phyloP scores from a whole-genome alignment of 2,797 vertebrate genomes.

The Urocyon cinereoargenteus region DNA sequence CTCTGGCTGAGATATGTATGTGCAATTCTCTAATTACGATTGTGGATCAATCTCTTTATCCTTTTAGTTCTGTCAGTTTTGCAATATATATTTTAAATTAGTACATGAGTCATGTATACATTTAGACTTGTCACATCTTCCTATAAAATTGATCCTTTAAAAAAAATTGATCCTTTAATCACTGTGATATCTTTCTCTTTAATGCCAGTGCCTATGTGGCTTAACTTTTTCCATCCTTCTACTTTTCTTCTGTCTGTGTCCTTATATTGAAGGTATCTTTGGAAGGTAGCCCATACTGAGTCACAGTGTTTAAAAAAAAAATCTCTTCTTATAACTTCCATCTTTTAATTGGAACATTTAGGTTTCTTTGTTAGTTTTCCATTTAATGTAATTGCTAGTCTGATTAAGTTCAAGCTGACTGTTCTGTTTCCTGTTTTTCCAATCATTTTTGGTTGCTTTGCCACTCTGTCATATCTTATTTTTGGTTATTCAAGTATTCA shows the following conservation, averaged over 20 bases:
- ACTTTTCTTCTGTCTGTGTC: neutral
- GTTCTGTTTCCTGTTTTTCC: neutral
- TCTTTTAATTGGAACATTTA: neutral
- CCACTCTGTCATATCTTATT: neutral
- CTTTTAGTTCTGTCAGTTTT: neutral
- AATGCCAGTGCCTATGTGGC: neutral
- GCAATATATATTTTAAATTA: neutral
- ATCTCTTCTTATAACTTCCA: neutral
- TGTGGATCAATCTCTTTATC: neutral
- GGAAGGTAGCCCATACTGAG: neutral
- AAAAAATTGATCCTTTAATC: neutral
- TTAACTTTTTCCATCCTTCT: neutral
- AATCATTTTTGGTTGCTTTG: neutral
- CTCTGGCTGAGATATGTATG: neutral
- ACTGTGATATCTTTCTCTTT: neutral
- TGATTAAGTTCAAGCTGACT: neutral
- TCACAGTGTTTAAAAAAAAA: neutral
- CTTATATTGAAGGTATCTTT: neutral
- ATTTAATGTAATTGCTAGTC: neutral
- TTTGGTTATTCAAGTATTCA: neutral
- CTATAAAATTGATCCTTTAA: neutral
- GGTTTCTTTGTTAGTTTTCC: neutral
- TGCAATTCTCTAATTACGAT: neutral
- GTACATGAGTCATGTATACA: neutral
- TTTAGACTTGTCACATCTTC: neutral